These are phyloP conservation scores for Eupithecia centaureata DNA, from an alignment of 2,888 invertebrate species.

Conservation along the genomic window DNA sequence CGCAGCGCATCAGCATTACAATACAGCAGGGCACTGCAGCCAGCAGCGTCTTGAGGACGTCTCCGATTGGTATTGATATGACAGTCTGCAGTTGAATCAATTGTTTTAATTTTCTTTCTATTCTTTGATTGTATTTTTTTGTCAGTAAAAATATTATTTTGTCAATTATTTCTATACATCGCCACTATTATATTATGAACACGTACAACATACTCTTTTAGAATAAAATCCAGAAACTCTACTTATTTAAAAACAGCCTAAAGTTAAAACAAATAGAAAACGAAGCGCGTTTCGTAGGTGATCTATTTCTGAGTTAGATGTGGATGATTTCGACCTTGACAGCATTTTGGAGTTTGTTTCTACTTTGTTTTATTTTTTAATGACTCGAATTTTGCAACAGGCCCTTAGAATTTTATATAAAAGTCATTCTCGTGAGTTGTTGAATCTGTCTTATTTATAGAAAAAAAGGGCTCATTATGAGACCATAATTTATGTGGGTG, in stretches of 20 bases:
- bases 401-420: not conserved
- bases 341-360: constrained; percentile 57
- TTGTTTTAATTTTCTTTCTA: too few relatives aligned
- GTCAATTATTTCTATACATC: not conserved
- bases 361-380: constrained; percentile 38
- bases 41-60: too few relatives aligned
- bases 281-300: constrained; percentile 32
- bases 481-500: too few relatives aligned
- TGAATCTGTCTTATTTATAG: not conserved
- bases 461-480: not conserved
- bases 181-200: not conserved
- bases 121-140: too few relatives aligned
- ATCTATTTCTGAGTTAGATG: constrained; percentile 60
- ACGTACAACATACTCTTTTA: not conserved
- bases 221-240: not conserved
- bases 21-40: too few relatives aligned
- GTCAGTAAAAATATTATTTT: too few relatives aligned
- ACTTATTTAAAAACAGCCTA: not conserved
- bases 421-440: not conserved
- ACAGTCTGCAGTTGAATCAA: too few relatives aligned
- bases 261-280: not conserved
- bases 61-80: too few relatives aligned
- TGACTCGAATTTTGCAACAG: not conserved
- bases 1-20: too few relatives aligned
- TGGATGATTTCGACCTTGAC: constrained; percentile 59